Base-by-base conservation (phyloP, 1,140 invertebrate species). In the Zelostemma sp. region DNA sequence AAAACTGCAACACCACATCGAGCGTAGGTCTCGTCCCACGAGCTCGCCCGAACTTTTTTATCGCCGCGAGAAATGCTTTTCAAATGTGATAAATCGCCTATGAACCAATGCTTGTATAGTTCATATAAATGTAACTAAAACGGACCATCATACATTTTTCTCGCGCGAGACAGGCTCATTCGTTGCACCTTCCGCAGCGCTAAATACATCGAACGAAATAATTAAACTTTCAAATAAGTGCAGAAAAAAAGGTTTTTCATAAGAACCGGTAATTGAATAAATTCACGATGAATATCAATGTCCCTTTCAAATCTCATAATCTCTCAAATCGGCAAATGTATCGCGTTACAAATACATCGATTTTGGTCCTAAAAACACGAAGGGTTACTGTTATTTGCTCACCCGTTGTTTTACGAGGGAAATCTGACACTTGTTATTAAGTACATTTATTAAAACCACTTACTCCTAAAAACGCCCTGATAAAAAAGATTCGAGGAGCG, bases 371-470 rank as follows among this genome's bases (percentile, higher is more conserved):
- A 12, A 38, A 11, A 65, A 53, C n/a, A 35, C 33, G 33, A n/a
- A n/a, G 33, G 49, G 41, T 48, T 25, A 35, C 1, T n/a, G 11
- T 8, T 9, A 35, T 47, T 31, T 31, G 25, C 12, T 14, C 47
- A 33, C 25, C 47, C 47, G 19, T 68, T 62, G 8, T 56, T 79
- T 77, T 72, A 63, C 64, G 46, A n/a, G n/a, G 48, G 79, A 68
- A 83, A 81, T 67, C 48, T 53, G 72, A 81, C 62, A 77, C 71
- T 66, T 51, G 70, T 81, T 79, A 80, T 81, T 80, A 80, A 81
- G 80, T 80, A 81, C 73, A 68, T 80, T 80, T 79, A 84, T 80
- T 78, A 80, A 81, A 82, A 77, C 80, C 75, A 82, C 77, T 82
- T 79, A 80, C 68, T 56, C 76, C 75, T 80, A 78, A 79, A 75